phyloP scores from a whole-genome alignment of 2,888 invertebrate genomes.

The Microctonus aethiopoides region DNA sequence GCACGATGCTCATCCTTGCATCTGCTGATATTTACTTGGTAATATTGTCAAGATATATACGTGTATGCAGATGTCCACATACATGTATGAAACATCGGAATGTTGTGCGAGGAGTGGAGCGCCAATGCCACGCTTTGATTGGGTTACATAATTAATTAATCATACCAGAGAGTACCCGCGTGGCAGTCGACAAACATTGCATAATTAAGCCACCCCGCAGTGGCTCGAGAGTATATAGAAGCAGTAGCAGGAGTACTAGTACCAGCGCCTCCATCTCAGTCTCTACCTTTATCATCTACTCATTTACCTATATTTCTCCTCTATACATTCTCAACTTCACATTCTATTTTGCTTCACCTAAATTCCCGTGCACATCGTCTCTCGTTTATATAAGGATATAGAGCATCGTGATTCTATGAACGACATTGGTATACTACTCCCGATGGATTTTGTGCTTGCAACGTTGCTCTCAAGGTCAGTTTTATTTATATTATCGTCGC shows the following conservation, averaged over 20 bases:
- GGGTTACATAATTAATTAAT: constrained; percentile 50
- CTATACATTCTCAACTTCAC: not conserved
- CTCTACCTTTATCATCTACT: not conserved
- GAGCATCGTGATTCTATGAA: not conserved
- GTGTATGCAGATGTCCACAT: not conserved
- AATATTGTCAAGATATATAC: not conserved
- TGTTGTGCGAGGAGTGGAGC: constrained; percentile 25
- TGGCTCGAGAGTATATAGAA: constrained; percentile 31
- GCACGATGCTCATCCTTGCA: not conserved
- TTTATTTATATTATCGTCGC: not conserved
- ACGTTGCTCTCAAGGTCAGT: constrained; percentile 13
- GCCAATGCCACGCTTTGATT: constrained; percentile 46
- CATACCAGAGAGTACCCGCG: constrained; percentile 44
- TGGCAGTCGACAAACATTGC: constrained; percentile 51
- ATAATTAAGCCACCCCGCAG: constrained; percentile 46
- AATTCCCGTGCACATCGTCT: not conserved
- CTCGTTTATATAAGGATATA: not conserved
- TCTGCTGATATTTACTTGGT: not conserved
- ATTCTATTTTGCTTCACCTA: not conserved
- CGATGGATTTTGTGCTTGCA: not conserved
- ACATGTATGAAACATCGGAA: not conserved
- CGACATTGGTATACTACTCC: not conserved
- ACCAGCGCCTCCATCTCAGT: constrained; percentile 26
- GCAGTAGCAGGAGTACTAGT: too few relatives aligned
- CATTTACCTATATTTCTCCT: not conserved